Evolutionary conservation across 1,140 invertebrate genomes (phyloP), one percentile per base, ranked within the genome.

Genomic region (Sycophila sp.): DNA sequence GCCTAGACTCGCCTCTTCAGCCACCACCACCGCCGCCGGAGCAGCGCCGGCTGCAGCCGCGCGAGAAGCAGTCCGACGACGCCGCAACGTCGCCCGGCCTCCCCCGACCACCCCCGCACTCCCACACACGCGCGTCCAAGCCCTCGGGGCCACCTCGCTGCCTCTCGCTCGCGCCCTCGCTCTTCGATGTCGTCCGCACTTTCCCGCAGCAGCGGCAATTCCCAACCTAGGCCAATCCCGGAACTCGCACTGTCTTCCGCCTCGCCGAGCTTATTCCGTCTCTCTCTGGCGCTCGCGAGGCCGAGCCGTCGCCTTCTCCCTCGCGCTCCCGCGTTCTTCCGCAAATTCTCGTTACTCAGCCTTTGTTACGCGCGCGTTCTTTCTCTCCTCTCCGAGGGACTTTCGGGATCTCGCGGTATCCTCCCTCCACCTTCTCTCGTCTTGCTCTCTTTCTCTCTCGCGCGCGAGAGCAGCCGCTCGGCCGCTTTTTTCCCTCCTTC

Each of bases 201-300:
- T 79, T 76, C 64, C 69, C 34, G 34, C 34, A 56, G 38, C 40
- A 32, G 7, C 32, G 75, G 59, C 56, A 72, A 62, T 77, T 69
- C 55, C 69, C 73, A 76, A 77, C 72, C 76, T 78, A 75, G 71
- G 76, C 75, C 80, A 80, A 80, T 81, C 70, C 72, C 73, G 71
- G 63, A 75, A 71, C 72, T 63, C 58, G 36, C 58, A 65, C 58
- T 69, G 42, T 45, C 66, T 64, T 51, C 28, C 32, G 19, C 8
- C 42, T 28, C 22, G 8, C 0, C 28, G n/a, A 19, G 40, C 65
- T 49, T 36, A 10, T 26, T 59, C 36, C 36, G 17, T 3, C 34
- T 49, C 42, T n/a, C 36, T 19, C 19, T 38, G 8, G n/a, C 28
- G 8, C 36, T 60, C 34, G 42, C 17, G 42, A 45, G n/a, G 13